phyloP scores from a whole-genome alignment of 2,888 invertebrate species.

The Ligdia adustata region DNA sequence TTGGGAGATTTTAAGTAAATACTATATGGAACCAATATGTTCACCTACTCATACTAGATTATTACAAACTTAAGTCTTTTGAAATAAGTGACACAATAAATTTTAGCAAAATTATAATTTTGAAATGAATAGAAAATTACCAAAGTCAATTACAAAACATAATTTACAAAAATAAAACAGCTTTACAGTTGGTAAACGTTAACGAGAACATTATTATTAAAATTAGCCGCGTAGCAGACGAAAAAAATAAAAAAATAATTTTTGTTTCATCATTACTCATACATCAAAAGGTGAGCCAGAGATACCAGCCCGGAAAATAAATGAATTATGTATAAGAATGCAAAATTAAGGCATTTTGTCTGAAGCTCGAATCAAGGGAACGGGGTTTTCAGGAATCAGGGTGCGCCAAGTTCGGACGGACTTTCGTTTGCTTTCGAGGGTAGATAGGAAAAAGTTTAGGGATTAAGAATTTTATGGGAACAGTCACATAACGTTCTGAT shows the following conservation, averaged over 20 bases:
- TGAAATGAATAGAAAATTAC: too few species aligned
- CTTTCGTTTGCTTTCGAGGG: constrained; percentile 17
- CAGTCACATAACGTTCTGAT: background rate
- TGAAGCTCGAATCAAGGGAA: constrained; percentile 32
- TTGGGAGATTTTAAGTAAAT: too few species aligned
- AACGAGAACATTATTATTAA: constrained; percentile 20
- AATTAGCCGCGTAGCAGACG: constrained; percentile 18
- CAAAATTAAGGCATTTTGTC: constrained; percentile 36
- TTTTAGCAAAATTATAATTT: too few species aligned
- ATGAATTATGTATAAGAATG: constrained; percentile 40
- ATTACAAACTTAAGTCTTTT: background rate
- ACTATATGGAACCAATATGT: background rate
- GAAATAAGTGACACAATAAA: too few species aligned
- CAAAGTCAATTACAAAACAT: too few species aligned
- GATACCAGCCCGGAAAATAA: constrained; percentile 31
- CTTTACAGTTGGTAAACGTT: constrained; percentile 16
- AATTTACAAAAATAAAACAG: constrained; percentile 10
- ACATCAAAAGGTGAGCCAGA: constrained; percentile 31
- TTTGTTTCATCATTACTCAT: constrained; percentile 33
- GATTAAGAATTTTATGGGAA: constrained; percentile 17
- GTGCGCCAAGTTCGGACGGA: constrained; percentile 27
- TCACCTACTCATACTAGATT: background rate
- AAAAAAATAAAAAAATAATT: constrained; percentile 28
- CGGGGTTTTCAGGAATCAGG: constrained; percentile 23
- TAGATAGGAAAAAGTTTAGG: constrained; percentile 22